Evolutionary conservation across 2,113 vertebrate species (phyloP), one percentile per base, ranked within the genome.

Genomic region (Oreochromis niloticus): DNA sequence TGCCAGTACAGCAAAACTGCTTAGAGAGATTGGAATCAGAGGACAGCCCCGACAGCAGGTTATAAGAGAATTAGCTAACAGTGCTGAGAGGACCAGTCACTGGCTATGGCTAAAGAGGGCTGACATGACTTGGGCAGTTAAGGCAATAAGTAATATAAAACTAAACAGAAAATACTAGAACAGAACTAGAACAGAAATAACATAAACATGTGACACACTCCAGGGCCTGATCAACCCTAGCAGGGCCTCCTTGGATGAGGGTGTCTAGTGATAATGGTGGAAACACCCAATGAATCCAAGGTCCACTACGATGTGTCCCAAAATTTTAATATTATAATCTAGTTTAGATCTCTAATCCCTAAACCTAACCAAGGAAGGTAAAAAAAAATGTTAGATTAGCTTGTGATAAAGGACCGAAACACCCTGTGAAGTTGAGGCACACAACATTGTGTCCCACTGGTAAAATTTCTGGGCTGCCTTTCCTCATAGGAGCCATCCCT

Each of bases 281-380:
- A 59, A 59, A 2, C 56, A 59, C 56, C 24, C 2, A 0, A 1
- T 59, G 56, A 59, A 59, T 59, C 56, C 13, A 59, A 59, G 56
- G 56, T 16, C 56, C 24, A 30, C 24, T 9, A 59, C 1, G 24
- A 57, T 0, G 0, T 57, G 13, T 57, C 4, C 7, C 24, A 57
- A 30, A 30, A 57, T 30, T 3, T 57, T 8, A 16, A 57, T 57
- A 5, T 27, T 4, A 1, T 30, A 16, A 57, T 1, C 4, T 57
- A 57, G 24, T 30, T 57, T 24, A 57, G 13, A 57, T 16, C 55
- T 5, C 0, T 27, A 57, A 57, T 57, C 6, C 1, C 46, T 17
- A 30, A 30, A 30, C 52, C 0, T 30, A 30, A 30, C 30, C 30
- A 30, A 4, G 30, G 30, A 24, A 24, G 24, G 24, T 24, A n/a